phyloP scores from a whole-genome alignment of 2,797 vertebrate species.

The Clamator glandarius region DNA sequence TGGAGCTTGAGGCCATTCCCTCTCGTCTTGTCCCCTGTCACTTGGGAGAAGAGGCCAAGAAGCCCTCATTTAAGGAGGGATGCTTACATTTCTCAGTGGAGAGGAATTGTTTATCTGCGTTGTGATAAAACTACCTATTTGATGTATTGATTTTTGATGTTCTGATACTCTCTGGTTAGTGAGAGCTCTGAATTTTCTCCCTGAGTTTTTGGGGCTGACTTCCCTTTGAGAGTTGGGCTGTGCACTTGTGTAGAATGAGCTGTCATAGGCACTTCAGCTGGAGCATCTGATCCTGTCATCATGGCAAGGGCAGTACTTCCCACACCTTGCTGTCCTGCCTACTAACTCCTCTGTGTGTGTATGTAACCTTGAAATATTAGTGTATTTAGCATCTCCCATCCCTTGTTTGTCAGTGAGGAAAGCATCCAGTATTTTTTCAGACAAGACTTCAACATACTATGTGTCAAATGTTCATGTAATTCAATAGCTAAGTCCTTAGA shows the following conservation, averaged over 20 bases:
- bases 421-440: neutral
- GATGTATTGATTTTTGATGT: constrained; percentile 13
- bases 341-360: neutral
- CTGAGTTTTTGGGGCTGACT: neutral
- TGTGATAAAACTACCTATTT: neutral
- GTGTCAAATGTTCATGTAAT: neutral
- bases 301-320: neutral
- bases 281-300: neutral
- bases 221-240: neutral
- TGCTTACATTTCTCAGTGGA: neutral
- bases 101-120: neutral
- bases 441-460: neutral
- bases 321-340: neutral
- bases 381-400: neutral
- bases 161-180: neutral
- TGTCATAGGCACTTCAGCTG: neutral
- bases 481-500: neutral
- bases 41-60: too few relatives aligned
- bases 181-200: neutral
- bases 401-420: neutral
- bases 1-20: too few relatives aligned
- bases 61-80: too few relatives aligned
- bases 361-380: neutral
- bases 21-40: too few relatives aligned
- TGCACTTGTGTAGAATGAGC: neutral